phyloP scores from a whole-genome alignment of 2,113 vertebrate genomes.

The Plectropomus leopardus region DNA sequence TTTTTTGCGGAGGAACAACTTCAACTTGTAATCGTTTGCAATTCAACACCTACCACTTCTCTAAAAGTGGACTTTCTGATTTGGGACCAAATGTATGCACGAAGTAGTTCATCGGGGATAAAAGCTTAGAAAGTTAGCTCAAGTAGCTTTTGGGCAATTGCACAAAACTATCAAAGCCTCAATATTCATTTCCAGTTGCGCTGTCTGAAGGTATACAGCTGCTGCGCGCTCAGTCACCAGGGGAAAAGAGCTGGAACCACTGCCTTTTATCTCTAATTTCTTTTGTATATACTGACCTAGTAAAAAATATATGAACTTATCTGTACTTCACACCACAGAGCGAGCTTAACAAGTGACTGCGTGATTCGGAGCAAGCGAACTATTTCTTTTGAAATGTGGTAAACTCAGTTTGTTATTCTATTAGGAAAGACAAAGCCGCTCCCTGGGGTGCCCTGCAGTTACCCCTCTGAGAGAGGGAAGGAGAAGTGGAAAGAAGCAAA shows the following conservation, averaged over 20 bases:
- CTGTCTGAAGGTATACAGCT: conserved; percentile 64
- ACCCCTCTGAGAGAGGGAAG: conserved; percentile 68
- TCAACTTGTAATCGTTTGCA: neutral
- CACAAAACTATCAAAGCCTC: conserved; percentile 64
- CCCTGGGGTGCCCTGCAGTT: conserved; percentile 76
- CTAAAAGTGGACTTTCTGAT: conserved; percentile 48
- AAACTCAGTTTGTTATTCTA: conserved; percentile 80
- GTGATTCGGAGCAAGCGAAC: conserved; percentile 62
- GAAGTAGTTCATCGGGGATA: conserved; percentile 51
- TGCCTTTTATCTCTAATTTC: conserved; percentile 78
- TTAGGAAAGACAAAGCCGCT: conserved; percentile 76
- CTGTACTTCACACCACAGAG: conserved; percentile 52
- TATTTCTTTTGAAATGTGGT: conserved; percentile 75
- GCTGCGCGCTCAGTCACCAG: conserved; percentile 49
- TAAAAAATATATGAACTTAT: conserved; percentile 76
- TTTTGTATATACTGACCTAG: conserved; percentile 75
- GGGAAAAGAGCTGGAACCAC: conserved; percentile 68
- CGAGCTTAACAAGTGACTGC: conserved; percentile 65
- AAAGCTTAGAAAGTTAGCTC: conserved; percentile 69
- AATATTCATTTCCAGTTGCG: conserved; percentile 67
- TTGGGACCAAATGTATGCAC: conserved; percentile 40
- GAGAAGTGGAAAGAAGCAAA: conserved; percentile 44
- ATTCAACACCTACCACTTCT: conserved; percentile 4
- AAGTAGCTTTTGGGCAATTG: conserved; percentile 67
- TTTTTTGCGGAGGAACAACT: neutral